phyloP scores from a whole-genome alignment of 2,888 invertebrate species.

The Drosophila leonis region DNA sequence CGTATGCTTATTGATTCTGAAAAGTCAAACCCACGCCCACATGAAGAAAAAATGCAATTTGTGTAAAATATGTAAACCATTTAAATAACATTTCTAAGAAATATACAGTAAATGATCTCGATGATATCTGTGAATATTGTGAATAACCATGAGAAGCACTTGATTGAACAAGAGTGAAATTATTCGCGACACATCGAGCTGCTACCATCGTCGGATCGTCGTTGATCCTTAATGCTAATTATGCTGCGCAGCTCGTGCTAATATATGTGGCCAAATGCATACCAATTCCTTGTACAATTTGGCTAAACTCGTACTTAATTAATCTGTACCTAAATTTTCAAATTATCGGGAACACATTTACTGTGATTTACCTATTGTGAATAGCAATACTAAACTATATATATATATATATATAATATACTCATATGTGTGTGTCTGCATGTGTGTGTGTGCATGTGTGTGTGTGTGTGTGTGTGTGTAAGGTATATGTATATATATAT shows the following conservation, averaged over 20 bases:
- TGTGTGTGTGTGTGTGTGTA: not conserved
- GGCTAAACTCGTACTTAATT: slow-evolving; percentile 42
- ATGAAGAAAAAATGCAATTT: slow-evolving; percentile 20
- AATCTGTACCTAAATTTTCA: slow-evolving; percentile 29
- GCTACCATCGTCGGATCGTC: slow-evolving; percentile 15
- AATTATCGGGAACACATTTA: slow-evolving; percentile 45
- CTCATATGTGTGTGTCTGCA: slow-evolving; percentile 24
- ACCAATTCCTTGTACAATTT: slow-evolving; percentile 52
- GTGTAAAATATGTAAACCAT: slow-evolving; percentile 59
- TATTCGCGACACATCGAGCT: slow-evolving; percentile 26
- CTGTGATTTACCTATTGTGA: slow-evolving; percentile 43
- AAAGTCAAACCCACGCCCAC: not conserved
- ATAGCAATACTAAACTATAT: slow-evolving; percentile 48
- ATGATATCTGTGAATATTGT: slow-evolving; percentile 35
- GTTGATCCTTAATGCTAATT: slow-evolving; percentile 17
- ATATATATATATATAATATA: slow-evolving; percentile 33
- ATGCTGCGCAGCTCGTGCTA: slow-evolving; percentile 20
- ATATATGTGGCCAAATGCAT: slow-evolving; percentile 37
- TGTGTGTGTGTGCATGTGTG: slow-evolving; percentile 9
- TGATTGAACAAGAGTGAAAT: slow-evolving; percentile 35
- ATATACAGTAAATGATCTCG: slow-evolving; percentile 55
- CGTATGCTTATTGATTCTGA: not conserved
- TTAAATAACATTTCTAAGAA: slow-evolving; percentile 62
- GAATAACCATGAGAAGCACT: slow-evolving; percentile 43
- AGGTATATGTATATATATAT: slow-evolving; percentile 11